Evolutionary conservation across 2,888 invertebrate genomes (phyloP).

Genomic region (Drosophila dives): DNA sequence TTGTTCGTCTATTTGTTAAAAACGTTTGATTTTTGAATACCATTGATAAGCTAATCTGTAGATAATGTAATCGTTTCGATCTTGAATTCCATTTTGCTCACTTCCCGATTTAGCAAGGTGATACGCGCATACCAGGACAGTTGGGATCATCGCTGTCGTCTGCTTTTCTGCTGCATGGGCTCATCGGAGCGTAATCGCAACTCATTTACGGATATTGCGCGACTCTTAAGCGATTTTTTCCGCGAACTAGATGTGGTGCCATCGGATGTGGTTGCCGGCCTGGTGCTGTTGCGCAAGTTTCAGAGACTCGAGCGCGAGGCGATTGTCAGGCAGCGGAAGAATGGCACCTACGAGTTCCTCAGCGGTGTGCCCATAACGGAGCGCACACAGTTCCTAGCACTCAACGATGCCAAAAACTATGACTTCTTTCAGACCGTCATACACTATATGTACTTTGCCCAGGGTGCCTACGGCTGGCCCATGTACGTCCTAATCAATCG

Average conservation of each 20-base stretch:
- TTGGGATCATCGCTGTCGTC: slow-evolving; percentile 93
- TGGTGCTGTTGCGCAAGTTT: slow-evolving; percentile 91
- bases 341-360: slow-evolving; percentile 93
- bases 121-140: slow-evolving; percentile 94
- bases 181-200: slow-evolving; percentile 91
- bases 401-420: slow-evolving; percentile 90
- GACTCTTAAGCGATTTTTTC: slow-evolving; percentile 93
- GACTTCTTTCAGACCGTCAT: slow-evolving; percentile 90
- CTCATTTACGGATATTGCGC: slow-evolving; percentile 93
- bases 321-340: slow-evolving; percentile 90
- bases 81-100: background rate
- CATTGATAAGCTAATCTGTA: background rate
- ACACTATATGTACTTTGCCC: slow-evolving; percentile 93
- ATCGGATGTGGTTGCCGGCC: slow-evolving; percentile 93
- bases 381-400: slow-evolving; percentile 91
- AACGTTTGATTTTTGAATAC: background rate
- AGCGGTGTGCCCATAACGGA: slow-evolving; percentile 94
- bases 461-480: slow-evolving; percentile 95
- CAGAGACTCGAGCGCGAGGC: slow-evolving; percentile 92
- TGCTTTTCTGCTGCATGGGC: slow-evolving; percentile 93
- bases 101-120: slow-evolving; percentile 88
- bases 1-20: background rate
- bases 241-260: slow-evolving; percentile 95
- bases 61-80: background rate
- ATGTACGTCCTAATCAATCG: slow-evolving; percentile 91